A percentile compares a stretch with the other conserved stretches of the same genome.
phyloP scores from a whole-genome alignment of 2,113 vertebrate genomes.

The Zeus faber region DNA sequence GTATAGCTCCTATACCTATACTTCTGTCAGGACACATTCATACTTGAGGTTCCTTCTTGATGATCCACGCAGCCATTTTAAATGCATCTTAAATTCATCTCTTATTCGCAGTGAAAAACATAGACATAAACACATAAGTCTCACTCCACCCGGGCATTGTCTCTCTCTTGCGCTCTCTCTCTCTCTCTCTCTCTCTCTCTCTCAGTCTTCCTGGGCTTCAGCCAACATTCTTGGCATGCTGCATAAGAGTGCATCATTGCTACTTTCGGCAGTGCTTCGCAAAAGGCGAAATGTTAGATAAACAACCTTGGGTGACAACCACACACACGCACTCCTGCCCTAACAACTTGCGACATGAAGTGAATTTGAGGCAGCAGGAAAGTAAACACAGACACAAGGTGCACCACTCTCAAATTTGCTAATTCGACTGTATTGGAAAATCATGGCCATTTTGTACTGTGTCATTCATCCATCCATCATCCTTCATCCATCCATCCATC shows the following conservation, averaged over 20 bases:
- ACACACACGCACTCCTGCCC: constrained; percentile 15
- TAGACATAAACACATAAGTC: too few relatives aligned
- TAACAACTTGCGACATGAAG: constrained; percentile 17
- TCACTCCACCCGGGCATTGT: background rate
- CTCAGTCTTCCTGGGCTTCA: constrained; percentile 36
- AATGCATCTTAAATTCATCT: too few relatives aligned
- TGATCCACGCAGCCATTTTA: too few relatives aligned
- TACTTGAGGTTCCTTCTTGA: too few relatives aligned
- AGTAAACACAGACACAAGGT: constrained; percentile 19
- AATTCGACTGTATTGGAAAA: too few relatives aligned
- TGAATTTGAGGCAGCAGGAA: constrained; percentile 27
- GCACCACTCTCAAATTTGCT: constrained; percentile 14
- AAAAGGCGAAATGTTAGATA: constrained; percentile 53
- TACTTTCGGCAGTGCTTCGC: constrained; percentile 61
- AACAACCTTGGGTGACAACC: constrained; percentile 55
- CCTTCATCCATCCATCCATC: too few relatives aligned
- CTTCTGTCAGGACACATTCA: too few relatives aligned
- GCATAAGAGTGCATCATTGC: constrained; percentile 55
- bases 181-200: constrained; percentile 25
- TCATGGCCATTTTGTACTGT: too few relatives aligned
- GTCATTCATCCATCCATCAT: too few relatives aligned
- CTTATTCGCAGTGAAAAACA: too few relatives aligned
- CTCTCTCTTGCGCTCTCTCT: background rate
- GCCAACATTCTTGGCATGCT: constrained; percentile 58
- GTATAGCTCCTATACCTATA: too few relatives aligned